Percentiles rank a stretch among this genome's conserved stretches.
These are phyloP conservation scores for Ischnura elegans DNA, from an alignment of 2,888 invertebrate genomes.

Conservation along the genomic window DNA sequence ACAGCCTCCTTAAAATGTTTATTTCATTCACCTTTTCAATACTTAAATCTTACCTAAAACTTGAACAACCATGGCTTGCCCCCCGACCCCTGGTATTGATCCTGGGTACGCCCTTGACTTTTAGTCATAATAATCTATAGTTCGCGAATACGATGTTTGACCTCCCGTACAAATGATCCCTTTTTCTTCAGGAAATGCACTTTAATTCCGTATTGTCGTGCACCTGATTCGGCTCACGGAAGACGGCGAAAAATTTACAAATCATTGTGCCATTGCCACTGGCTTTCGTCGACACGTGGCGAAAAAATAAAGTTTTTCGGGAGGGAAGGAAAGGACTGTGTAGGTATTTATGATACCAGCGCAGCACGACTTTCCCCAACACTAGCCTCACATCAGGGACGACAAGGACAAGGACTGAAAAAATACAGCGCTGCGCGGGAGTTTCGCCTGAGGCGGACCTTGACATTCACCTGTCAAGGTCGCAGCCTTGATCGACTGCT, in stretches of 20 bases:
- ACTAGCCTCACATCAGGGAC: not conserved
- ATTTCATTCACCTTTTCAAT: no score
- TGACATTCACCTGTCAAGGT: constrained; percentile 35
- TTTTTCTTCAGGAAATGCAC: no score
- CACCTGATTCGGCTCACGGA: not conserved
- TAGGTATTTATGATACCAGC: not conserved
- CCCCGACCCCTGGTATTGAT: no score
- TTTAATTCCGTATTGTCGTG: no score
- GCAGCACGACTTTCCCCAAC: not conserved
- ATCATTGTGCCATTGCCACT: not conserved
- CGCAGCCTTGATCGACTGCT: constrained; percentile 21
- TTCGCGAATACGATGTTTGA: no score
- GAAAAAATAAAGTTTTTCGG: not conserved
- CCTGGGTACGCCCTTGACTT: no score
- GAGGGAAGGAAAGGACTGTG: not conserved
- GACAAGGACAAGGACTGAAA: constrained; percentile 12
- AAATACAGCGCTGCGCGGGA: not conserved
- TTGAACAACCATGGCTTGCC: no score
- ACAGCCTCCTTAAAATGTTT: no score
- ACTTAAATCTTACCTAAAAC: no score
- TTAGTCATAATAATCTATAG: no score
- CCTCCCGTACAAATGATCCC: no score
- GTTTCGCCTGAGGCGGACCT: not conserved
- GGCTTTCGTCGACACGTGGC: not conserved
- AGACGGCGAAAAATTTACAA: not conserved